phyloP scores from a whole-genome alignment of 2,888 invertebrate genomes.

The Cephus runcator region DNA sequence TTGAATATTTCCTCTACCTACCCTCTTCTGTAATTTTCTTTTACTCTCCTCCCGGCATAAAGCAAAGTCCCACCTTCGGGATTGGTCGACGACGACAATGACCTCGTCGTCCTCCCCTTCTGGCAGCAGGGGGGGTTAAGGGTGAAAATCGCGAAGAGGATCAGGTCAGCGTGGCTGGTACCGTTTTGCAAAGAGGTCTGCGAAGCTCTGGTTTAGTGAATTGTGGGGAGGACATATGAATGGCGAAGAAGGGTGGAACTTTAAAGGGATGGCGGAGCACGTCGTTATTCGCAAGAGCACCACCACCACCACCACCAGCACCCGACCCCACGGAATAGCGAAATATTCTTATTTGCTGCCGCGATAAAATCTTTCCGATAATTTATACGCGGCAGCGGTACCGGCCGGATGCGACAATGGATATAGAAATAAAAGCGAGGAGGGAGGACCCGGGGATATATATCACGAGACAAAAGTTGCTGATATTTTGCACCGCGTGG shows the following conservation, averaged over 20 bases:
- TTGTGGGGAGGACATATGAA: neutral
- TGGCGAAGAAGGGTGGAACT: neutral
- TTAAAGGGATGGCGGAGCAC: neutral
- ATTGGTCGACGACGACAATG: neutral
- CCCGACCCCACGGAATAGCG: conserved; percentile 9
- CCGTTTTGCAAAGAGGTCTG: neutral
- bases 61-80: neutral
- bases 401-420: conserved; percentile 21
- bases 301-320: neutral
- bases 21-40: neutral
- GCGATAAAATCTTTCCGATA: conserved; percentile 40
- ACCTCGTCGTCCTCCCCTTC: neutral
- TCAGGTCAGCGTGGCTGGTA: neutral
- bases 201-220: neutral
- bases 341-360: conserved; percentile 32
- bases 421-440: conserved; percentile 7
- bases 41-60: neutral
- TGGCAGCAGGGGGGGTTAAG: neutral
- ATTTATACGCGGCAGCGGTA: conserved; percentile 28
- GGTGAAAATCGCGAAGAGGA: neutral
- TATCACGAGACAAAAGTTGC: conserved; percentile 12
- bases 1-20: neutral
- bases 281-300: neutral
- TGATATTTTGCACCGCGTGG: conserved; percentile 10
- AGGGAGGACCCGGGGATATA: neutral